Base-by-base conservation (phyloP, 2,888 invertebrate species). In the Cabera pusaria region DNA sequence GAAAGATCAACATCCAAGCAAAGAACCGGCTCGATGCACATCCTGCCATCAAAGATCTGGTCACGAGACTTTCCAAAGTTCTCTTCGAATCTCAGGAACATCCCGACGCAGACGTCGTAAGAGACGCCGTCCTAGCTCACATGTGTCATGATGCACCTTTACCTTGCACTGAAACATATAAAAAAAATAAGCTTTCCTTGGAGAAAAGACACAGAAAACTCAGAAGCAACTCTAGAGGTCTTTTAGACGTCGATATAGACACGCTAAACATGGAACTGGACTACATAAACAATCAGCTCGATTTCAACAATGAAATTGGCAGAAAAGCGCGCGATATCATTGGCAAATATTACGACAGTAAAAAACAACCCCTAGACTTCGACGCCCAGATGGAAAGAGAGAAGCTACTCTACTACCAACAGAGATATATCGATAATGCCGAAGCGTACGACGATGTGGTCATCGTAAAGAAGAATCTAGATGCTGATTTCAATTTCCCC, bases 101-200 rank as follows among this genome's bases (percentile, higher is more conserved):
- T 1, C 90, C 90, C 0, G 94, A 95, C 71, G 93, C 96, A 0
- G 92, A 93, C 40, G 90, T 93, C 0, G 89, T 96, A 0, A 90
- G 94, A 44, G 98, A 98, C 72, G 95, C 96, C 0, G 78, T 97
- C 3, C 80, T 97, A 21, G 94, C 95, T 0, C 95, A 96, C 64
- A 91, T 95, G 40, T 98, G 98, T 63, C 98, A 98, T 64, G 93
- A 94, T 31, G 92, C 93, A 0, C 90, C 92, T 0, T 72, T 97
- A 22, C 97, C 97, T 0, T 97, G 97, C 67, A 87, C 91, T 1
- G 86, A 89, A 8, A 82, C 80, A 42, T 47, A 55, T 0, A 74
- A 70, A 38, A 60, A 64, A 48, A 23, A 46, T 0, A 73, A 71
- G 49, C 40, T 63, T 2, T 43, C 58, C 0, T 19, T 65, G 20